Evolutionary conservation across 2,113 vertebrate genomes (phyloP), one percentile per base, ranked within the genome.

Genomic region (Percina caprodes): DNA sequence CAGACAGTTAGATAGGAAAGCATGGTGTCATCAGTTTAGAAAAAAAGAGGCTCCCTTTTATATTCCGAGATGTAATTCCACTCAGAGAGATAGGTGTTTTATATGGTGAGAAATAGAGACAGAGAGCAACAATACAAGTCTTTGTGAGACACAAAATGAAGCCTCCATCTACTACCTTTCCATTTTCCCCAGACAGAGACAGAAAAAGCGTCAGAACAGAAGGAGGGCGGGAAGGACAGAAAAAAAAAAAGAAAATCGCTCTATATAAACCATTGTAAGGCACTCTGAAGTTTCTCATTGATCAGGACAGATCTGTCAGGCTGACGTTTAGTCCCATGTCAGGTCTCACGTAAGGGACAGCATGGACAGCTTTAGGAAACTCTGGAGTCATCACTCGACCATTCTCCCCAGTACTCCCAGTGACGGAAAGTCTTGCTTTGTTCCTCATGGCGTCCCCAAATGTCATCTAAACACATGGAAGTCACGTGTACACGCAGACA

Each of bases 251-350:
- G n/a, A 94, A n/a, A 85, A 96, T 93, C 95, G 79, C 95, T 97
- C 96, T 94, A 95, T 86, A 96, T 95, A 97, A 97, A 98, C 96
- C 97, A 96, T 96, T 96, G 95, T 99, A 99, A 99, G 98, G 98
- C 98, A 99, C 98, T 99, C 97, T 95, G 95, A 96, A 97, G 96
- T 97, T 97, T 96, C 95, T 96, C 96, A 95, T 96, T 95, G 96
- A 97, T 98, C 97, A 99, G 92, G 96, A 99, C 95, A 98, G 96
- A 96, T 98, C 97, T 94, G 98, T 98, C 95, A 99, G 96, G 97
- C 98, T 97, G 97, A 98, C 97, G 96, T 97, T 98, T 95, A 99
- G 96, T 96, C 97, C 96, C 97, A 99, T 97, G 96, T 97, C 98
- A 96, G 98, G 97, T 96, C 97, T 97, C 94, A 95, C 95, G 92